Evolutionary conservation across 2,113 vertebrate genomes (phyloP), one percentile per base, ranked within the genome.

Genomic region (Pristiophorus japonicus): DNA sequence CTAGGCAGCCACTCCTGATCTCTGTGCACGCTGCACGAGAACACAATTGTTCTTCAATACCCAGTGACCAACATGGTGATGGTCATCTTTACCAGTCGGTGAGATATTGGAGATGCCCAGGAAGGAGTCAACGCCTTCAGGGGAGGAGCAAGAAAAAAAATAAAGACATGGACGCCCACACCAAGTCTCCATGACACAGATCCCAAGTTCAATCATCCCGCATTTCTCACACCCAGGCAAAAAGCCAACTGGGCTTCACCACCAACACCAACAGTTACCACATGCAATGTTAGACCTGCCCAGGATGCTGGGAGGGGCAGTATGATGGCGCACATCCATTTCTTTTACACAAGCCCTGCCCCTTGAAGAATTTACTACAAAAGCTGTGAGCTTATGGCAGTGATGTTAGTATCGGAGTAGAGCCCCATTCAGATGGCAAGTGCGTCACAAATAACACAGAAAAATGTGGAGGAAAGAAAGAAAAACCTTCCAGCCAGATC

Each of bases 401-500:
- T 94, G 93, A 73, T 70, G 45, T 94, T 94, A 94, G 93, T 94
- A 70, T 34, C 3, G 42, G 66, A 47, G 45, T 45, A 3, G 34
- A 45, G 66, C 42, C 12, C 55, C 65, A 70, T 47, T 70, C 45
- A 51, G 66, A 45, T 45, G 11, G 65, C 42, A 94, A 73, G 66
- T 51, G 95, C 95, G 47, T 95, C 63, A 84, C 51, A 95, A 84
- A 84, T 27, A 95, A 75, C 51, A 62, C 90, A 95, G 95, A 93
- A 96, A 96, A 96, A 96, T 85, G 65, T 70, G 88, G 45, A 73
- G 70, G 70, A 78, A 75, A 96, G 90, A 92, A 97, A 97, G 96
- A 98, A 98, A 97, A 98, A 99, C 99, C 99, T 99, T 99, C 98
- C 99, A 97, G 98, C 99, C 97, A 99, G 99, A 98, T 99, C 98